A percentile compares a stretch with the other conserved stretches of the same genome.
phyloP scores from a whole-genome alignment of 2,888 invertebrate genomes.

The Fragum sueziense region DNA sequence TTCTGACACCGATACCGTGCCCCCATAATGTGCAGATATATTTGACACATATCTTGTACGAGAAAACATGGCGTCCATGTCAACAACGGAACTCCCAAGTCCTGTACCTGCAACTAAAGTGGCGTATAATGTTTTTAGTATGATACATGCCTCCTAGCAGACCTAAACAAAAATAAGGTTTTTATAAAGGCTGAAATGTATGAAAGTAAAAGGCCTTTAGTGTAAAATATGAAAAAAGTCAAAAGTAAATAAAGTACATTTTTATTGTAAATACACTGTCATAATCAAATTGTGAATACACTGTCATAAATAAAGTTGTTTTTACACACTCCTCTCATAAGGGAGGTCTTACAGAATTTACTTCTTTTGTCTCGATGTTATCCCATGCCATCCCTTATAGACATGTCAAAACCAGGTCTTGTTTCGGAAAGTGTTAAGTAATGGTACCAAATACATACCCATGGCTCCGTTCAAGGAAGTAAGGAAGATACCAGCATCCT shows the following conservation, averaged over 20 bases:
- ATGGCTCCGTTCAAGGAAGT: conserved; percentile 75
- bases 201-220: too few species aligned
- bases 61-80: conserved; percentile 67
- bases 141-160: too few species aligned
- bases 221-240: too few species aligned
- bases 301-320: too few species aligned
- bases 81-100: conserved; percentile 65
- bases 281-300: too few species aligned
- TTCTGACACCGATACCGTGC: conserved; percentile 67
- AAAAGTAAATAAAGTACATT: too few species aligned
- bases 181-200: too few species aligned
- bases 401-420: background rate
- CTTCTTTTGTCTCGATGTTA: too few species aligned
- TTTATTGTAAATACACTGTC: too few species aligned
- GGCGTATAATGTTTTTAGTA: background rate
- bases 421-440: background rate
- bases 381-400: background rate
- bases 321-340: too few species aligned
- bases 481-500: conserved; percentile 74
- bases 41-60: conserved; percentile 69
- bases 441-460: conserved; percentile 45
- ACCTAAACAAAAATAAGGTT: too few species aligned
- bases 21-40: conserved; percentile 69
- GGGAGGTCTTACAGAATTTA: too few species aligned
- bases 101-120: conserved; percentile 71